Evolutionary conservation across 2,888 invertebrate genomes (phyloP), one percentile per base, ranked within the genome.

Genomic region (Drosophila birchii): DNA sequence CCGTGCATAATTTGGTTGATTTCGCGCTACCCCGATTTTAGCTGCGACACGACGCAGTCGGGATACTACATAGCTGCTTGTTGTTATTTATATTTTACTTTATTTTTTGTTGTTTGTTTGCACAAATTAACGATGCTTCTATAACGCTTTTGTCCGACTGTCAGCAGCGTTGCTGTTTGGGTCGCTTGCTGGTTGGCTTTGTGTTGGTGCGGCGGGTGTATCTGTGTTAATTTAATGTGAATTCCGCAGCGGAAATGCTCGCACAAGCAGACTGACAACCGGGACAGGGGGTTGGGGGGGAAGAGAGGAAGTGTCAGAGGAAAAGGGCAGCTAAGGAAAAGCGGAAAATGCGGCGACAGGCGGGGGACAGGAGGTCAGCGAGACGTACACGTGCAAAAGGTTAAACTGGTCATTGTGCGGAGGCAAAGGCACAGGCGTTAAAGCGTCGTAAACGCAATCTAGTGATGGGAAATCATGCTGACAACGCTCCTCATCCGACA

Each of bases 121-220:
- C 87, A 84, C 87, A 86, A 81, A 84, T 84, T 86, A 84, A 86
- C 80, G 87, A 78, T 79, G 85, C 84, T 84, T 72, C 68, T 78
- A 75, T 73, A 77, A 61, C 67, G 47, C 66, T 69, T 59, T 68
- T 62, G 67, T 57, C 59, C 23, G 62, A 43, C 64, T 11, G 41
- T 47, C 64, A 32, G 62, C 41, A 36, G 32, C 26, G 26, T 26
- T 3, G 26, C 16, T 9, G 26, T 41, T 38, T 16, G 16, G 23
- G 20, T 29, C 26, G 34, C 51, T 55, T 34, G 44, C 41, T 16
- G 16, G 23, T 20, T 29, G 23, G 34, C 47, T 55, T 34, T 66
- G 59, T 76, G 53, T 53, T 16, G 54, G 34, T 73, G 41, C 34
- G 51, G 34, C 20, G 51, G 34, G 51, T 57, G 62, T 71, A 23